Evolutionary conservation across 2,888 invertebrate genomes (phyloP).

Genomic region (Stenotaenia linearis): DNA sequence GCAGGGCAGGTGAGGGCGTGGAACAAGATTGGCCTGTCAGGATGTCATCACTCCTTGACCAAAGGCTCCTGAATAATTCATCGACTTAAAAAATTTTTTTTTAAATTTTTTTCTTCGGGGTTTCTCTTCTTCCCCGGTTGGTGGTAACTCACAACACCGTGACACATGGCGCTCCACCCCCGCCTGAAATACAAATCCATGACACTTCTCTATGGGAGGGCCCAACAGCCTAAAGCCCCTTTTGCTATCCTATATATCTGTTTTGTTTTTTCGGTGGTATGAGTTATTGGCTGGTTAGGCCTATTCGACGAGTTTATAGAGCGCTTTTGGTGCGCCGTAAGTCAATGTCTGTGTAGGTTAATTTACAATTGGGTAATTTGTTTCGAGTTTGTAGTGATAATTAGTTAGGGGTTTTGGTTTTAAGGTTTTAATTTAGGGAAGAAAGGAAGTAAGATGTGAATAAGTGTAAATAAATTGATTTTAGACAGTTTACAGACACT

Average conservation of each 20-base stretch:
- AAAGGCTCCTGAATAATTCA: neutral
- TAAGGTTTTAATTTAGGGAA: too few relatives aligned
- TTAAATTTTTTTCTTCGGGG: neutral
- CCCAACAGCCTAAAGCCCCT: neutral
- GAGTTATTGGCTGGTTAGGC: neutral
- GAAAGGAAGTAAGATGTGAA: too few relatives aligned
- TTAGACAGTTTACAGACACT: too few relatives aligned
- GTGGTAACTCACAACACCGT: slow-evolving; percentile 9
- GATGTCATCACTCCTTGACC: slow-evolving; percentile 9
- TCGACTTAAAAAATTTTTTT: too few relatives aligned
- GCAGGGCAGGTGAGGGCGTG: slow-evolving; percentile 9
- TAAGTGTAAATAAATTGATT: too few relatives aligned
- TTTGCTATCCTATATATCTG: neutral
- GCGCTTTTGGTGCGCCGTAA: neutral
- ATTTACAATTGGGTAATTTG: too few relatives aligned
- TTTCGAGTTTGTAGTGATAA: too few relatives aligned
- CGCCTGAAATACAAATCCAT: neutral
- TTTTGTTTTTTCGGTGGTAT: neutral
- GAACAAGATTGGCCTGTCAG: neutral
- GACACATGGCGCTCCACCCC: slow-evolving; percentile 9
- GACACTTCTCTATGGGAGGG: neutral
- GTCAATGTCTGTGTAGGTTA: too few relatives aligned
- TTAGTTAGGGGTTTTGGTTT: too few relatives aligned
- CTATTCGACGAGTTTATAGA: neutral
- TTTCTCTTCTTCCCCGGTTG: neutral